phyloP scores from a whole-genome alignment of 2,888 invertebrate species.

The Hydriomena furcata region DNA sequence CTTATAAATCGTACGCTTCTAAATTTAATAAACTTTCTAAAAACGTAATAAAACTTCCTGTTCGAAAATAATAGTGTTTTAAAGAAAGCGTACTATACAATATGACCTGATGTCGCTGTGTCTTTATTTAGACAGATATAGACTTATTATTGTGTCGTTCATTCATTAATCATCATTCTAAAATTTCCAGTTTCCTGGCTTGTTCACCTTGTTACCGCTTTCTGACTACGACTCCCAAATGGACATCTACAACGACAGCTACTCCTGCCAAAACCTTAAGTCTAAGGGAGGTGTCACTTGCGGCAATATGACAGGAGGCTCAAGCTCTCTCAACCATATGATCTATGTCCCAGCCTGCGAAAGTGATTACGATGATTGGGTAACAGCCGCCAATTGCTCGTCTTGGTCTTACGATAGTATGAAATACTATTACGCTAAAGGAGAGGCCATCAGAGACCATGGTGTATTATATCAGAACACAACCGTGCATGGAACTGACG shows the following conservation, averaged over 20 bases:
- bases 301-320: conserved; percentile 57
- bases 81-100: too few species aligned
- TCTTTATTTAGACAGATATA: too few species aligned
- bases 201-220: conserved; percentile 39
- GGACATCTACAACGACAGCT: conserved; percentile 39
- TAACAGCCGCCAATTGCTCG: conserved; percentile 34
- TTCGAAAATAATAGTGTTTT: too few species aligned
- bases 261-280: conserved; percentile 38
- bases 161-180: too few species aligned
- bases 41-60: too few species aligned
- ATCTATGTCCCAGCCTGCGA: conserved; percentile 42
- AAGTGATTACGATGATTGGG: conserved; percentile 48
- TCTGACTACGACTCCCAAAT: conserved; percentile 43
- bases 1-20: too few species aligned
- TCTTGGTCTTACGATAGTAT: conserved; percentile 45
- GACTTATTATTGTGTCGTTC: too few species aligned
- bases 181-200: conserved; percentile 42
- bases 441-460: conserved; percentile 6
- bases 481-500: conserved; percentile 2
- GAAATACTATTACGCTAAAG: conserved; percentile 45
- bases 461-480: conserved; percentile 4
- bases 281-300: conserved; percentile 29
- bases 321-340: conserved; percentile 43
- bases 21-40: too few species aligned
- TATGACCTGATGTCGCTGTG: too few species aligned